phyloP scores from a whole-genome alignment of 2,888 invertebrate species.

The Eupithecia exiguata region DNA sequence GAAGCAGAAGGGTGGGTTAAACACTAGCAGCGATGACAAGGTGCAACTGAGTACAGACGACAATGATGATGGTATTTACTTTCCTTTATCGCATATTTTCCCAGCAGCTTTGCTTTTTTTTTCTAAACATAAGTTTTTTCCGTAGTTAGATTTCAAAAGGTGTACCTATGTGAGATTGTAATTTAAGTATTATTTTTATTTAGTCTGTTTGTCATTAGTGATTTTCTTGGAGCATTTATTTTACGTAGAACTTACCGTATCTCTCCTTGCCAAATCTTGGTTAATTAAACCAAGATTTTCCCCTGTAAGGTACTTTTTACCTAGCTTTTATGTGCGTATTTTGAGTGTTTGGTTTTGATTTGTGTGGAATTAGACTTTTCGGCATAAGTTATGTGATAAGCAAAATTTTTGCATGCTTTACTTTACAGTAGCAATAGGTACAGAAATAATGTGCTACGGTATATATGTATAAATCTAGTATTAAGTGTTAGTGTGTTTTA shows the following conservation, averaged over 20 bases:
- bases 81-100: slow-evolving; percentile 35
- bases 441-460: neutral
- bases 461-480: neutral
- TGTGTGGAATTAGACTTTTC: slow-evolving; percentile 26
- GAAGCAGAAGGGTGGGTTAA: slow-evolving; percentile 76
- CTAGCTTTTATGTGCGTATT: neutral
- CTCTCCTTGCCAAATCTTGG: neutral
- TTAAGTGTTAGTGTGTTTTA: neutral
- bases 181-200: slow-evolving; percentile 4
- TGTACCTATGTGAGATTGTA: neutral
- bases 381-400: neutral
- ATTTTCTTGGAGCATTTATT: neutral
- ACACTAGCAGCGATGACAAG: slow-evolving; percentile 66
- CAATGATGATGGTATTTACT: slow-evolving; percentile 68
- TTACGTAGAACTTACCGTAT: neutral
- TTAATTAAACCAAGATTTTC: neutral
- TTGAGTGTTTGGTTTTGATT: slow-evolving; percentile 22
- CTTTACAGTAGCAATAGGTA: neutral
- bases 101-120: slow-evolving; percentile 3
- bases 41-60: slow-evolving; percentile 59
- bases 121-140: neutral
- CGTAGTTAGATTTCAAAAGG: neutral
- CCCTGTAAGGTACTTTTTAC: neutral
- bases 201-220: neutral
- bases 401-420: slow-evolving; percentile 15